Base-by-base conservation (phyloP, 2,888 invertebrate genomes). In the Trichogramma evanescens region DNA sequence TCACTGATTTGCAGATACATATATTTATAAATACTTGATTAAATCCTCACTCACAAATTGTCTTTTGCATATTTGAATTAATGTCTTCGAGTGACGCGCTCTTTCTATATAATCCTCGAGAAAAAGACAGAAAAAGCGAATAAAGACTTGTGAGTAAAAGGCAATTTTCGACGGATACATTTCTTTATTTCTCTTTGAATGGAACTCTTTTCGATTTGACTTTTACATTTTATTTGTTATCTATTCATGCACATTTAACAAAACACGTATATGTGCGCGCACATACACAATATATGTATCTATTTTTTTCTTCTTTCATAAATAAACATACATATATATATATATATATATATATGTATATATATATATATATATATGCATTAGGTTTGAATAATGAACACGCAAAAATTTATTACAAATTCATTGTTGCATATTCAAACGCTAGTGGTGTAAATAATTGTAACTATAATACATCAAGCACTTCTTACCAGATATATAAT, bases 221-320 rank as follows among this genome's bases (percentile, higher is more conserved):
- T 50, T 50, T 10, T 10, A 26, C 13, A 66, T 66, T 65, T 64
- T 57, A 61, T 65, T 66, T 63, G 50, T 63, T 45, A 44, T 66
- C 66, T 67, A 67, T 64, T 68, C 66, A 69, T 69, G 65, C 69
- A 68, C 66, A 68, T 66, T 56, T 64, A 64, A 70, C 63, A 66
- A 70, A 68, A 68, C 65, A 61, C 66, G 51, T 52, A 52, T 61
- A 66, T 67, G 62, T 67, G 66, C 66, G 26, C 26, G 26, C 26
- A 26, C 26, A 26, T 26, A 26, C 26, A 26, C 26, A 26, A 65
- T 66, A 69, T 66, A 68, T 66, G 56, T 65, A 65, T 60, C 56
- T 68, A 66, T 65, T 62, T 66, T 60, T 64, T 65, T 65, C 65
- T 66, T 65, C 62, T 66, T 56, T 56, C 58, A 54, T 61, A 59